Base-by-base conservation (phyloP, 1,140 invertebrate genomes). In the Varroa destructor region DNA sequence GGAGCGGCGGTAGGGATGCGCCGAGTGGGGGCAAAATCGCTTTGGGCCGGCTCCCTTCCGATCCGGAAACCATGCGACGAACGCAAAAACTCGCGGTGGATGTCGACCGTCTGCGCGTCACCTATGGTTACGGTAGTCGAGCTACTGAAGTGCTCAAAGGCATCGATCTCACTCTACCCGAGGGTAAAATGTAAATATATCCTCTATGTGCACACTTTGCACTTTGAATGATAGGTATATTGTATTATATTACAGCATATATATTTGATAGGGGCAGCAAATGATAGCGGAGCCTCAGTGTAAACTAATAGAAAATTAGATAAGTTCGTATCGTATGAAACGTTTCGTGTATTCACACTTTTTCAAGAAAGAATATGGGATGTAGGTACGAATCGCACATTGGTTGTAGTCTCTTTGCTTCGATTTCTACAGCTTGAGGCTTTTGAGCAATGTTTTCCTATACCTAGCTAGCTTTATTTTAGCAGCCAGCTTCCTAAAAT, bases 141-240 rank as follows among this genome's bases (percentile, higher is more conserved):
- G 55, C 71, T 4, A 74, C 72, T 55, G 37, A 71, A 51, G 73
- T 75, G 40, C 70, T 76, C n/a, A 70, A 64, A 14, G 43, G n/a
- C 3, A 76, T 76, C 46, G 61, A 75, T 58, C 71, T 76, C 58
- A 76, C 71, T 43, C 75, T 76, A 36, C 75, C 75, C 40, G 74
- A 76, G 67, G 75, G 67, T 8, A 46, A 57, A 36, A 76, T 76
- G 74, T 76, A 76, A 74, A 71, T 76, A 12, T 57, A 42, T 25
- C n/a, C 14, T 57, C n/a, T n/a, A 56, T 43, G 51, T 10, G 10
- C 12, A 14, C 25, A 56, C 10, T 74, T 43, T 5, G 8, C 51
- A 37, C 0, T 40, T 25, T 36, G 43, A 14, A 40, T 55, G 8
- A 14, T 37, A 43, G 6, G 25, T 43, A 67, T n/a, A 6, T 12